phyloP scores from a whole-genome alignment of 1,140 invertebrate species.

The Polypedilum pembai region DNA sequence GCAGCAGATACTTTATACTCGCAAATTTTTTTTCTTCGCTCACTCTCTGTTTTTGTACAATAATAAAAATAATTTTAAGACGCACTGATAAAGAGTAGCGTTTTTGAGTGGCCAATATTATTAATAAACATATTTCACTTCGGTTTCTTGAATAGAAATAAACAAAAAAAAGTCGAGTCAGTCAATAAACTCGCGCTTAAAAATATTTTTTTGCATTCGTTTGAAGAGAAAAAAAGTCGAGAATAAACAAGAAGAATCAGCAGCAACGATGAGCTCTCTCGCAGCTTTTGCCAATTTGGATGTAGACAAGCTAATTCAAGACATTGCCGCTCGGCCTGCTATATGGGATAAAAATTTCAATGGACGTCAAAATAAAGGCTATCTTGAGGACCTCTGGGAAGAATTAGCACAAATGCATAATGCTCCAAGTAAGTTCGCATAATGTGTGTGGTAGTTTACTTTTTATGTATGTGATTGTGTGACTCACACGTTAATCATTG shows the following conservation, averaged over 20 bases:
- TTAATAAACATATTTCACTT: not conserved
- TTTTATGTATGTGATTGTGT: not conserved
- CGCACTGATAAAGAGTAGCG: not conserved
- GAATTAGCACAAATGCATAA: conserved; percentile 40
- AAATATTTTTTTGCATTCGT: not conserved
- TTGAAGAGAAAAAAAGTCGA: not conserved
- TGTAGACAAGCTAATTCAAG: conserved; percentile 43
- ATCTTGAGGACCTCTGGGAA: conserved; percentile 43
- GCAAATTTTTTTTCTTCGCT: not conserved
- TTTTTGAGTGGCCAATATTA: not conserved
- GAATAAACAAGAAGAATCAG: not conserved
- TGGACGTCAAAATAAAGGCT: conserved; percentile 39
- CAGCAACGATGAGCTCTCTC: not conserved
- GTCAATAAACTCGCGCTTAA: conserved; percentile 20
- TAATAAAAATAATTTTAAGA: not conserved
- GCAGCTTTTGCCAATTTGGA: conserved; percentile 33
- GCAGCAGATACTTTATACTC: not conserved
- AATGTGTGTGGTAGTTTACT: not conserved
- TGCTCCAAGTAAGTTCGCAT: conserved; percentile 38
- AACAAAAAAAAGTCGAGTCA: not conserved
- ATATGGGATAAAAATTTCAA: conserved; percentile 44
- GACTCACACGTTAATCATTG: not conserved
- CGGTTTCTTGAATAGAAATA: not conserved
- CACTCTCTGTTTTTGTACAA: not conserved
- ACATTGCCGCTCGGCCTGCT: conserved; percentile 41